A percentile compares a stretch with the other conserved stretches of the same genome.
phyloP scores from a whole-genome alignment of 2,888 invertebrate species.

The Germaria angustata region DNA sequence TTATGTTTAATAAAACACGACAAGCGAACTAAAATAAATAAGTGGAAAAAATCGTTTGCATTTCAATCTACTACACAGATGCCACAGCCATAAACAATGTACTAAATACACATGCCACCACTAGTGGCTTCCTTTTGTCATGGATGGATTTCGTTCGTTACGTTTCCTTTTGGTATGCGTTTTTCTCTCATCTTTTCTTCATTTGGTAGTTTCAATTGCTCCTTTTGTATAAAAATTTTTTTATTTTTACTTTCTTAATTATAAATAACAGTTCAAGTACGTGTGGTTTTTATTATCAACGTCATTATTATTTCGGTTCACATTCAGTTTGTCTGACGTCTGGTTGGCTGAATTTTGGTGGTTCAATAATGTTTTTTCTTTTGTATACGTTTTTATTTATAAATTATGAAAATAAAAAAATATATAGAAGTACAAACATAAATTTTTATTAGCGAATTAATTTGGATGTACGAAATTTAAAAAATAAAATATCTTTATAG shows the following conservation, averaged over 20 bases:
- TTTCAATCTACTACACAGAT: slow-evolving; percentile 28
- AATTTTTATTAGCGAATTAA: too few relatives aligned
- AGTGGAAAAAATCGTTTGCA: slow-evolving; percentile 31
- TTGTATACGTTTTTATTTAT: not conserved
- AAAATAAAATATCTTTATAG: too few relatives aligned
- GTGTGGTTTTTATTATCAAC: slow-evolving; percentile 37
- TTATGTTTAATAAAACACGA: slow-evolving; percentile 7
- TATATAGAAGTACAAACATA: too few relatives aligned
- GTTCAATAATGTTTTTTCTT: not conserved
- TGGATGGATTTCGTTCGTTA: slow-evolving; percentile 25
- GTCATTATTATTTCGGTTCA: slow-evolving; percentile 9
- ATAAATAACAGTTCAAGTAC: slow-evolving; percentile 36
- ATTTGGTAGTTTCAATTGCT: slow-evolving; percentile 39
- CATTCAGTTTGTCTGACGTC: not conserved
- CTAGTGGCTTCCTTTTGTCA: slow-evolving; percentile 48
- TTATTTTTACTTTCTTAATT: not conserved
- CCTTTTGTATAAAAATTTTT: slow-evolving; percentile 4
- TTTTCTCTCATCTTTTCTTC: not conserved
- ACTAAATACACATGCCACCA: slow-evolving; percentile 44
- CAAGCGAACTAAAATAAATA: slow-evolving; percentile 25
- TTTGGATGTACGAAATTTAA: too few relatives aligned
- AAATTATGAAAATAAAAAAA: too few relatives aligned
- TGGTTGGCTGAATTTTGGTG: slow-evolving; percentile 2
- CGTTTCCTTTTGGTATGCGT: slow-evolving; percentile 7
- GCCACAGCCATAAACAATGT: slow-evolving; percentile 28